Evolutionary conservation across 2,797 vertebrate genomes (phyloP), one percentile per base, ranked within the genome.

Genomic region (Siniperca undulata): DNA sequence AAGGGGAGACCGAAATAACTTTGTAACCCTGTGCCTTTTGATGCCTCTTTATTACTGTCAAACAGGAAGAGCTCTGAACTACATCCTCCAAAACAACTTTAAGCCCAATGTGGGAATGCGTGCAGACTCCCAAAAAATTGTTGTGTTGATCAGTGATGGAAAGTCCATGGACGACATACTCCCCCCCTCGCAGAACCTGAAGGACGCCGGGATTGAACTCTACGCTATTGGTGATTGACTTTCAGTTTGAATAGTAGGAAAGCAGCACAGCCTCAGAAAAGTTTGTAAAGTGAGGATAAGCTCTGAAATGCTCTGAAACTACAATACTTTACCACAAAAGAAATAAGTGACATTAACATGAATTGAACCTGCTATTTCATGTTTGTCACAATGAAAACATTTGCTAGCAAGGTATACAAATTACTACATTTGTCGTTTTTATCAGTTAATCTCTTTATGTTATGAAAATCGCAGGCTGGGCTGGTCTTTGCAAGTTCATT

Each of bases 91-190:
- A 73, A 96, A 96, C 87, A 97, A 90, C 90, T 98, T 98, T 88
- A 96, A 76, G 85, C 66, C 89, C 19, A 93, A 93, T 13, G 95
- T 91, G 16, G 97, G 97, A 27, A 91, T 97, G 93, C 95, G 97
- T 36, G 88, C 95, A 17, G 94, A 95, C 56, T 93, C 97, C 70
- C 95, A 95, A 74, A 97, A 97, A 93, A 97, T 97, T 24, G 96
- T 96, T 24, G 95, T 98, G 66, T 96, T 98, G 36, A 95, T 98
- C 79, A 98, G 97, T 12, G 97, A 98, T 61, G 97, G 97, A 59
- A 96, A 97, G 80, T 97, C 97, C 42, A 95, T 96, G 79, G 97
- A 98, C 75, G 97, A 97, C 4, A 95, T 97, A n/a, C 75, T 95
- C 1, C n/a, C 16, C 3, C 96, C 95, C 73, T 97, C 97, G 19